Evolutionary conservation across 2,797 vertebrate genomes (phyloP).

Genomic region (Knipowitschia caucasica): DNA sequence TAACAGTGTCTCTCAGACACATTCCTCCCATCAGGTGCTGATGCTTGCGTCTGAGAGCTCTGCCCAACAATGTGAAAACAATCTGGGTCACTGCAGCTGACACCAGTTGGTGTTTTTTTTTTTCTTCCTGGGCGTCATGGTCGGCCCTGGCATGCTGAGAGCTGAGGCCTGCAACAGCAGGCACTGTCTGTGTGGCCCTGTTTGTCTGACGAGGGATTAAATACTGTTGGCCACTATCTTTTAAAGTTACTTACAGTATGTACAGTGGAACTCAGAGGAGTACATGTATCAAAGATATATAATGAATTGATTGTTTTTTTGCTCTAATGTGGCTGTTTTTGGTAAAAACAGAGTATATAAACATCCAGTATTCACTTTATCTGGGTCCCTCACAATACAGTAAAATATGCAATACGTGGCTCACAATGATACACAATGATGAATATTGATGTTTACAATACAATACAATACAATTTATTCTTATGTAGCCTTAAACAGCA

Average conservation of each 20-base stretch:
- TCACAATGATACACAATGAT: no score
- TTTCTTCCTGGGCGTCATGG: conserved; percentile 39
- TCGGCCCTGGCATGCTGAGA: conserved; percentile 39
- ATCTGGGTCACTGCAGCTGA: conserved; percentile 65
- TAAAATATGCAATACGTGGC: no score
- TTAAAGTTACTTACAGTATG: neutral
- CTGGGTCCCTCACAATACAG: no score
- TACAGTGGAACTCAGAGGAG: no score
- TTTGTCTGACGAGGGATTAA: conserved; percentile 33
- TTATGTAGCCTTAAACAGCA: no score
- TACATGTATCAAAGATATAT: no score
- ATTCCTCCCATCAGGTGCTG: conserved; percentile 65
- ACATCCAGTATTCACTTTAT: no score
- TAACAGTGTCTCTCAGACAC: conserved; percentile 31
- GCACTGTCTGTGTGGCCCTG: conserved; percentile 32
- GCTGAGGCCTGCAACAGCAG: conserved; percentile 28
- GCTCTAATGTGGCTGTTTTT: no score
- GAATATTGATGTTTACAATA: no score
- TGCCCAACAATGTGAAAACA: conserved; percentile 64
- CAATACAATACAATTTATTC: no score
- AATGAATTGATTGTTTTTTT: no score
- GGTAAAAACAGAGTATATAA: no score
- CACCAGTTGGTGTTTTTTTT: conserved; percentile 62
- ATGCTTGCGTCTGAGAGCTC: conserved; percentile 51
- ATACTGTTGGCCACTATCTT: conserved; percentile 19